phyloP scores from a whole-genome alignment of 2,888 invertebrate species.

The Diaprepes abbreviatus region DNA sequence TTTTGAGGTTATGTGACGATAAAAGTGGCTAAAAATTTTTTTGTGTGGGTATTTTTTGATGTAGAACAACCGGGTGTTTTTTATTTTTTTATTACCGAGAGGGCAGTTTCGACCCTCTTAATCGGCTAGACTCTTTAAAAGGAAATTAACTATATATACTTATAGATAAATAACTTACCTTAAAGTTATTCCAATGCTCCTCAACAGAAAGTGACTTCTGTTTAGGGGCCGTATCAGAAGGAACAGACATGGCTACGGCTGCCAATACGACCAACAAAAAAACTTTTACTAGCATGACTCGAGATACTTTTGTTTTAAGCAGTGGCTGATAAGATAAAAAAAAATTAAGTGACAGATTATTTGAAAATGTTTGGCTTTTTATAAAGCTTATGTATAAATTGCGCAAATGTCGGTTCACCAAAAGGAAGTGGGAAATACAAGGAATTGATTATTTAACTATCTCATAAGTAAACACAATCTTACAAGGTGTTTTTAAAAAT shows the following conservation, averaged over 20 bases:
- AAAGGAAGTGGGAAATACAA: neutral
- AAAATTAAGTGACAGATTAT: neutral
- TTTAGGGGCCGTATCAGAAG: neutral
- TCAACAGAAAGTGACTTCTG: constrained; percentile 1
- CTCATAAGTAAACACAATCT: too few species aligned
- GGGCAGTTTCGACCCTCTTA: too few species aligned
- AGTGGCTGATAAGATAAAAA: neutral
- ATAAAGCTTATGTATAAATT: neutral
- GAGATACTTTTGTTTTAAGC: neutral
- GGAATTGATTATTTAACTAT: too few species aligned
- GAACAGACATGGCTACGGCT: constrained; percentile 30
- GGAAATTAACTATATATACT: too few species aligned
- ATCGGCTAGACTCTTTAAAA: too few species aligned
- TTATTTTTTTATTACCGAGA: too few species aligned
- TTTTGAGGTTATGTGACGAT: too few species aligned
- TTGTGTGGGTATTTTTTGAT: too few species aligned
- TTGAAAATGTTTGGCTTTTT: neutral
- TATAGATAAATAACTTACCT: constrained; percentile 28
- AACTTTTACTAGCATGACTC: constrained; percentile 27
- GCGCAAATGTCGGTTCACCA: neutral
- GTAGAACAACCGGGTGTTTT: too few species aligned
- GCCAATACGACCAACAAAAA: constrained; percentile 12
- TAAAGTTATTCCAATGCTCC: constrained; percentile 24
- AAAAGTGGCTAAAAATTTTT: too few species aligned
- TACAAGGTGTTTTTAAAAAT: too few species aligned